phyloP scores from a whole-genome alignment of 2,113 vertebrate genomes.

The Cavia porcellus region DNA sequence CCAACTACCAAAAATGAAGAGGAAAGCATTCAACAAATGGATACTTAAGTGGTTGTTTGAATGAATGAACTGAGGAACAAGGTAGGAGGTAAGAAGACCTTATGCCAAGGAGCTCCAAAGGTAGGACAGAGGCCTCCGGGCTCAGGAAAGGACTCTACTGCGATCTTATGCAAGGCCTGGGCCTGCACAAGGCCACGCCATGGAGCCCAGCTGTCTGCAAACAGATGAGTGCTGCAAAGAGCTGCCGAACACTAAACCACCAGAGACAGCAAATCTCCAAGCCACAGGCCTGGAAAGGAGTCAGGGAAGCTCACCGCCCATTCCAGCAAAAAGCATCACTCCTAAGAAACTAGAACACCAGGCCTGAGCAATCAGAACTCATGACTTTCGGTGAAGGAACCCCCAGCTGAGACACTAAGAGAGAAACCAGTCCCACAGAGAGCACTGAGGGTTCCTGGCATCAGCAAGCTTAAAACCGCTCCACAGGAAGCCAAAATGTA shows the following conservation, averaged over 20 bases:
- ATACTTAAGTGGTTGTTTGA: not conserved
- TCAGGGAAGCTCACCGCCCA: not conserved
- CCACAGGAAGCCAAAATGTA: not conserved
- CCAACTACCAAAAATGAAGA: not conserved
- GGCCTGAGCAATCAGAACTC: not conserved
- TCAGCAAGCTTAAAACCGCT: not conserved
- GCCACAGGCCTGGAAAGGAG: not conserved
- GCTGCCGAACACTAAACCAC: not conserved
- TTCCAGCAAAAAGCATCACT: not conserved
- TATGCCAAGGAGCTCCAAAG: not conserved
- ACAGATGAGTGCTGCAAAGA: not conserved
- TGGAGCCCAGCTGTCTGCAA: not conserved
- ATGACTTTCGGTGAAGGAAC: not conserved
- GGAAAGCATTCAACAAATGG: not conserved
- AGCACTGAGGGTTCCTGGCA: not conserved
- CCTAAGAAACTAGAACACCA: not conserved
- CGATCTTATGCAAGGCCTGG: not conserved
- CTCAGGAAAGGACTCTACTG: too few relatives aligned
- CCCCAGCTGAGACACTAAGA: constrained; percentile 1
- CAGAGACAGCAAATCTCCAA: not conserved
- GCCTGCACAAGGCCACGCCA: not conserved
- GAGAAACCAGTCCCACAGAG: not conserved
- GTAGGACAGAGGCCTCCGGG: too few relatives aligned
- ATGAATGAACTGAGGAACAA: not conserved
- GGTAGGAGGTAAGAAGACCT: not conserved